phyloP scores from a whole-genome alignment of 2,113 vertebrate species.

The Laticauda colubrina region DNA sequence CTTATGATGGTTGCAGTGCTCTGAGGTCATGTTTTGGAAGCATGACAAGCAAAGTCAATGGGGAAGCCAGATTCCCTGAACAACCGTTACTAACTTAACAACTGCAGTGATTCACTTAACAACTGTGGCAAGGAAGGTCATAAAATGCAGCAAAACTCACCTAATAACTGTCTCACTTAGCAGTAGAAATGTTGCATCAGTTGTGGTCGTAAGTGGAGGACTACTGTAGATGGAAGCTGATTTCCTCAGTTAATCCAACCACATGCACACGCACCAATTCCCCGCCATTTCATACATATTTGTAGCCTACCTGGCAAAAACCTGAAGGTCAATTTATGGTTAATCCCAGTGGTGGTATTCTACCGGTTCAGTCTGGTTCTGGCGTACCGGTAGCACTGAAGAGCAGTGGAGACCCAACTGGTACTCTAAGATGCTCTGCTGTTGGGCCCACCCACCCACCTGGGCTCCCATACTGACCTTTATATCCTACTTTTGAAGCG shows the following conservation, averaged over 20 bases:
- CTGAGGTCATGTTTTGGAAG: neutral
- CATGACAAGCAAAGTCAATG: neutral
- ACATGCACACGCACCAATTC: neutral
- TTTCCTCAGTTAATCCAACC: neutral
- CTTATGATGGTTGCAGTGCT: neutral
- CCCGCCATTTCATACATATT: neutral
- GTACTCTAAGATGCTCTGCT: too few species aligned
- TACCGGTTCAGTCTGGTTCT: too few species aligned
- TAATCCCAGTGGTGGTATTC: neutral
- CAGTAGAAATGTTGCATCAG: neutral
- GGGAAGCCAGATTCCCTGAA: neutral
- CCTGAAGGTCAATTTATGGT: neutral
- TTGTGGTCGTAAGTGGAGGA: neutral
- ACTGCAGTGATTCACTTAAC: neutral
- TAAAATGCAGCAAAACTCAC: neutral
- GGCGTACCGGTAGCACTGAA: too few species aligned
- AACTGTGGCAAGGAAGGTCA: neutral
- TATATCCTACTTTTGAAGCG: too few species aligned
- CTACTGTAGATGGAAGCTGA: neutral
- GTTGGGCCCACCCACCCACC: too few species aligned
- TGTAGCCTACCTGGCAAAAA: neutral
- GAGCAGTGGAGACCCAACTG: too few species aligned
- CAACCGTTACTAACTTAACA: neutral
- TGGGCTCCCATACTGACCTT: too few species aligned
- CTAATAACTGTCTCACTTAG: neutral